A percentile compares a stretch with the other conserved stretches of the same genome.
Evolutionary conservation across 2,113 vertebrate species (phyloP).

Genomic region (Circaetus gallicus): DNA sequence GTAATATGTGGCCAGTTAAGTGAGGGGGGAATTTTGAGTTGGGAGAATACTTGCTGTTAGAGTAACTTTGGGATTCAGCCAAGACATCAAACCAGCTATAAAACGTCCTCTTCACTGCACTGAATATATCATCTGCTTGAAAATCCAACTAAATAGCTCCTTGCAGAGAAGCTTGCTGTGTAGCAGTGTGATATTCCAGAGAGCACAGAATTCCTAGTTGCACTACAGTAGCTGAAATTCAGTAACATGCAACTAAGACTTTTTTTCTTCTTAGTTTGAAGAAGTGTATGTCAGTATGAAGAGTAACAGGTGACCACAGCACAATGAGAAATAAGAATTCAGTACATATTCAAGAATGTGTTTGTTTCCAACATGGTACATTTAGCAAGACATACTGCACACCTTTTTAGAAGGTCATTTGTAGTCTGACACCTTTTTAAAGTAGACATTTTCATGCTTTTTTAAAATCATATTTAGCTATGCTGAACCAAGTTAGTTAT

Average conservation of each 20-base stretch:
- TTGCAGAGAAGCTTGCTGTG: slow-evolving; percentile 25
- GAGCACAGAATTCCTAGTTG: slow-evolving; percentile 26
- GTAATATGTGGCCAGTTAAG: slow-evolving; percentile 40
- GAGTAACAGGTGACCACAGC: neutral
- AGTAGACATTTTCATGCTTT: slow-evolving; percentile 66
- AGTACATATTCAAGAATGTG: slow-evolving; percentile 36
- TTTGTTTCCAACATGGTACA: slow-evolving; percentile 53
- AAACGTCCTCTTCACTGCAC: slow-evolving; percentile 42
- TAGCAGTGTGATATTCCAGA: neutral
- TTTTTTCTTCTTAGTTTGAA: slow-evolving; percentile 23
- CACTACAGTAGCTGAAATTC: slow-evolving; percentile 53
- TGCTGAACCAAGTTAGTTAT: slow-evolving; percentile 67
- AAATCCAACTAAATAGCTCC: slow-evolving; percentile 22
- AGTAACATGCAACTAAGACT: slow-evolving; percentile 34
- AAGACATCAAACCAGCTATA: slow-evolving; percentile 21
- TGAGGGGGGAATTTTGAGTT: neutral
- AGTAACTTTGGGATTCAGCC: neutral
- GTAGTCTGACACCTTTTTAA: slow-evolving; percentile 60
- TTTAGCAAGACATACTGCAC: slow-evolving; percentile 39
- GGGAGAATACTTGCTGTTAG: neutral
- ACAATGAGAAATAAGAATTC: neutral
- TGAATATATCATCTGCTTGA: slow-evolving; percentile 55
- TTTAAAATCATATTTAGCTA: slow-evolving; percentile 62
- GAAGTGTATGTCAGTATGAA: neutral
- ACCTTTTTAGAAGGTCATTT: slow-evolving; percentile 59